A percentile compares a stretch with the other conserved stretches of the same genome.
phyloP scores from a whole-genome alignment of 2,113 vertebrate genomes.

The Thalassoma bifasciatum region DNA sequence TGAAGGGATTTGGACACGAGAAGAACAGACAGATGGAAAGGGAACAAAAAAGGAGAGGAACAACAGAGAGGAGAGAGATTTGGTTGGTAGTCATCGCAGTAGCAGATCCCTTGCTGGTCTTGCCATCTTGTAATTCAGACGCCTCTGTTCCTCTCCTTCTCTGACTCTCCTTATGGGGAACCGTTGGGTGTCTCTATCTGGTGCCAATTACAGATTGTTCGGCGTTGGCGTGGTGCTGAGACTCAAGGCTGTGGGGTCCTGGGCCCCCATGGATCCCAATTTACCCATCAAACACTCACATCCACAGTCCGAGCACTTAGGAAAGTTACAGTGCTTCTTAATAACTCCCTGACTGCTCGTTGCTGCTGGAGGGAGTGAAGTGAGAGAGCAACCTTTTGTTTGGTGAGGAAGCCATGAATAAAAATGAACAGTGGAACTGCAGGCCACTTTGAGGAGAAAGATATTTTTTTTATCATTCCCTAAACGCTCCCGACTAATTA shows the following conservation, averaged over 20 bases:
- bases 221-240: constrained; percentile 58
- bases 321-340: constrained; percentile 53
- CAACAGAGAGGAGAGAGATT: constrained; percentile 21
- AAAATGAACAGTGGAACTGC: constrained; percentile 19
- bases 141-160: constrained; percentile 56
- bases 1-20: constrained; percentile 1
- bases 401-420: constrained; percentile 21
- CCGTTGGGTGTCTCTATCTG: constrained; percentile 69
- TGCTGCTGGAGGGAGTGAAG: constrained; percentile 25
- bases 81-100: constrained; percentile 32
- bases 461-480: neutral
- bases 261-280: constrained; percentile 68
- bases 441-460: neutral
- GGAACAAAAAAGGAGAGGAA: neutral
- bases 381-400: constrained; percentile 34
- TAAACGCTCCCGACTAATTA: neutral
- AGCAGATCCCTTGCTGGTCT: constrained; percentile 41
- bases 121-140: constrained; percentile 53
- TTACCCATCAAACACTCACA: constrained; percentile 71
- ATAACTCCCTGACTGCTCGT: constrained; percentile 46
- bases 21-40: constrained; percentile 36
- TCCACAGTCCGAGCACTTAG: constrained; percentile 51
- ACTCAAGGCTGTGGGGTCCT: constrained; percentile 63
- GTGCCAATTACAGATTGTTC: constrained; percentile 78
- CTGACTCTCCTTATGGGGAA: constrained; percentile 60